Conservation (phyloP, 2,888 invertebrate genomes). For the Microdon myrmicae region DNA sequence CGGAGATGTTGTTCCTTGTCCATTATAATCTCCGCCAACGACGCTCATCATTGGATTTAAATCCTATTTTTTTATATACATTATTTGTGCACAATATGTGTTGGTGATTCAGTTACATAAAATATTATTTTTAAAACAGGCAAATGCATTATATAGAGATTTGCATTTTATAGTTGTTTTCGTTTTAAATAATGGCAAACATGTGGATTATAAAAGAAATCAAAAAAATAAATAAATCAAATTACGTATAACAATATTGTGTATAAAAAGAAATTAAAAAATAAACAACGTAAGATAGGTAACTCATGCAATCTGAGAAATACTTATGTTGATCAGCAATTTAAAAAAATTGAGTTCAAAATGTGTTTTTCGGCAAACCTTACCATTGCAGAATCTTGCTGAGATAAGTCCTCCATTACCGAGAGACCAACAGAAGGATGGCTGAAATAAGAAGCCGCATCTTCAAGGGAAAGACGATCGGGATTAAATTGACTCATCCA, state of each 20-base stretch:
- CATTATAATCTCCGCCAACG: slow-evolving; percentile 66
- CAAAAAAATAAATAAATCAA: slow-evolving; percentile 51
- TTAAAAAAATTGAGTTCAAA: slow-evolving; percentile 14
- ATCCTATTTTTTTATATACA: slow-evolving; percentile 58
- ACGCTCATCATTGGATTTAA: slow-evolving; percentile 68
- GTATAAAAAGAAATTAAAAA: slow-evolving; percentile 9
- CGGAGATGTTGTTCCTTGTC: slow-evolving; percentile 61
- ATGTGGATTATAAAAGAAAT: slow-evolving; percentile 54
- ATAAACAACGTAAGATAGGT: slow-evolving; percentile 16
- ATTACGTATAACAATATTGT: slow-evolving; percentile 29
- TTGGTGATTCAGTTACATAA: slow-evolving; percentile 6
- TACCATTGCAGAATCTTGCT: slow-evolving; percentile 69
- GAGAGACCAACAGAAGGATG: slow-evolving; percentile 69
- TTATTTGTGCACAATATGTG: slow-evolving; percentile 7
- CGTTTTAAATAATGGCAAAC: slow-evolving; percentile 54
- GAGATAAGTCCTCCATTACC: slow-evolving; percentile 70
- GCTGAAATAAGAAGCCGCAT: slow-evolving; percentile 65
- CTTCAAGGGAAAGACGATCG: slow-evolving; percentile 65
- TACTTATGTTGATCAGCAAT: slow-evolving; percentile 26
- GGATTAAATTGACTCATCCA: slow-evolving; percentile 73
- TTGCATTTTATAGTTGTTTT: slow-evolving; percentile 41
- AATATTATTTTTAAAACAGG: slow-evolving; percentile 14
- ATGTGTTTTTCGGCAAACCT: slow-evolving; percentile 48
- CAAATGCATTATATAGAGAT: slow-evolving; percentile 19
- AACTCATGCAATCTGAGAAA: slow-evolving; percentile 49